A percentile compares a stretch with the other conserved stretches of the same genome.
Conservation (phyloP, 2,113 vertebrate species). For the Corythaeola cristata region DNA sequence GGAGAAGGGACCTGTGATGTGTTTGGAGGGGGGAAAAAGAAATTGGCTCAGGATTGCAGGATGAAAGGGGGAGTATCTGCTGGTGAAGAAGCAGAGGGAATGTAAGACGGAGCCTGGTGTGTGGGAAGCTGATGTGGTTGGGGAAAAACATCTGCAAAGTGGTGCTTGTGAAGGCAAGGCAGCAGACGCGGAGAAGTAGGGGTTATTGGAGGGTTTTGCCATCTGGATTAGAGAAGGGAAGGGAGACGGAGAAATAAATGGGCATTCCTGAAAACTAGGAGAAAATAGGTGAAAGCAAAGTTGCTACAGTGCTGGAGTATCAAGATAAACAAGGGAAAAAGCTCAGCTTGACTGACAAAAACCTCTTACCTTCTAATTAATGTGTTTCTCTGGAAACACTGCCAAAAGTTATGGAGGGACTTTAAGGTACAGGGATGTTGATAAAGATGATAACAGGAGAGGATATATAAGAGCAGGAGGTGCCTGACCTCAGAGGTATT, state of each 20-base stretch:
- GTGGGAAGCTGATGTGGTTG: not conserved
- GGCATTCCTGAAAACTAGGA: not conserved
- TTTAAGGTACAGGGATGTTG: not conserved
- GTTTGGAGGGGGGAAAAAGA: not conserved
- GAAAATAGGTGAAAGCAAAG: not conserved
- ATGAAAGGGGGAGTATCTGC: not conserved
- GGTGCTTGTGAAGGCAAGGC: not conserved
- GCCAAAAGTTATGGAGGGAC: not conserved
- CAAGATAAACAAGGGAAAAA: not conserved
- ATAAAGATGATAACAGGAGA: not conserved
- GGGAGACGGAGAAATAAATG: not conserved
- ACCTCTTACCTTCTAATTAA: not conserved
- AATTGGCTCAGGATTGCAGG: not conserved
- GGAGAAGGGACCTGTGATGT: not conserved
- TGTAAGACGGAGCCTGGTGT: not conserved
- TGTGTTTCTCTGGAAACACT: not conserved
- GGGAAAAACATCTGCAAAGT: not conserved
- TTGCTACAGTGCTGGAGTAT: not conserved
- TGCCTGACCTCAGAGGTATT: not conserved
- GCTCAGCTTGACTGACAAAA: not conserved
- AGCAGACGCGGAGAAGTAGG: not conserved
- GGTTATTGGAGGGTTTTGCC: accelerated
- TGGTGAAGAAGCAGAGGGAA: not conserved
- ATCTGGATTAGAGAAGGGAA: not conserved
- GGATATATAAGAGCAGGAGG: not conserved